Evolutionary conservation across 2,797 vertebrate species (phyloP).

Genomic region (Bovichtus variegatus): DNA sequence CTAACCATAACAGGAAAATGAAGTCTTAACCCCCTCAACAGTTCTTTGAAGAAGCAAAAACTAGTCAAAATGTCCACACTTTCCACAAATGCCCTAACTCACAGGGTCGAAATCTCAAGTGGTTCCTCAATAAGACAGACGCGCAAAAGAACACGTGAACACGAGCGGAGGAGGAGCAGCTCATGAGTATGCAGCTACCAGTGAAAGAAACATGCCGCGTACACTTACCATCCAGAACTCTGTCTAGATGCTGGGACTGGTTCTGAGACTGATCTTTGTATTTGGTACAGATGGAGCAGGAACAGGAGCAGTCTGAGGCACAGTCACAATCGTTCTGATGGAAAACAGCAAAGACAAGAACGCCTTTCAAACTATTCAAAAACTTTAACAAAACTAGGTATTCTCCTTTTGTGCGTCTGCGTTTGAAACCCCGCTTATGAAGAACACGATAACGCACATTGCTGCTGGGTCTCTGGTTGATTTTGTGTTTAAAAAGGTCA

Average conservation of each 20-base stretch:
- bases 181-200: slow-evolving; percentile 3
- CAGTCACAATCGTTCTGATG: slow-evolving; percentile 89
- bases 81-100: not conserved
- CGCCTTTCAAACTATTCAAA: no score
- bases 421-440: not conserved
- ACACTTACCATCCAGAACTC: slow-evolving; percentile 90
- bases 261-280: slow-evolving; percentile 81
- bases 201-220: not conserved
- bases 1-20: not conserved
- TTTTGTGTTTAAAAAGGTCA: not conserved
- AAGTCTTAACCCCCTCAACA: not conserved
- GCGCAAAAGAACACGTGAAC: not conserved
- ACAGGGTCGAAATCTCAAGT: not conserved
- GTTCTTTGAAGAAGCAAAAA: not conserved
- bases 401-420: not conserved
- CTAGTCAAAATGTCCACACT: not conserved
- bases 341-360: slow-evolving; percentile 17
- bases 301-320: slow-evolving; percentile 89
- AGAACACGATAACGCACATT: not conserved
- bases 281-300: slow-evolving; percentile 87
- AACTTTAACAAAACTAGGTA: no score
- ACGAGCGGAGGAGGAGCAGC: not conserved
- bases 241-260: slow-evolving; percentile 68
- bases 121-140: not conserved
- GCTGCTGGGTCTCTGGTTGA: not conserved